Conservation (phyloP, 1,140 invertebrate species). For the Thereuonema tuberculata region DNA sequence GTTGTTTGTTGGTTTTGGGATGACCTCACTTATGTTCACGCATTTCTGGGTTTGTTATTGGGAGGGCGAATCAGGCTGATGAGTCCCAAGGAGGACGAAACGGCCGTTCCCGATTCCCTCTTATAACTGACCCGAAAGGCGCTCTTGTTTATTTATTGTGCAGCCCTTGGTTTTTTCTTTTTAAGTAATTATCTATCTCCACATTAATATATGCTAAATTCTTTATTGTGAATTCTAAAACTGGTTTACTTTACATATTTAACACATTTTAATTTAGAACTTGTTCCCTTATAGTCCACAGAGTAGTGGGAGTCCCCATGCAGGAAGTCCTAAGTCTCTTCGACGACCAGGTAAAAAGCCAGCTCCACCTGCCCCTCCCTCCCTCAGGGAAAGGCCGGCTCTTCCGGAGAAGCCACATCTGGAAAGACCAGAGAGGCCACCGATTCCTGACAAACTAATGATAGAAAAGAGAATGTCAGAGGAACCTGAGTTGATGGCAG, state of each 20-base stretch:
- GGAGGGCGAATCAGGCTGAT: too few species aligned
- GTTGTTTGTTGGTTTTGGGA: too few species aligned
- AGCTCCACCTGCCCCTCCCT: neutral
- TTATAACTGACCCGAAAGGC: too few species aligned
- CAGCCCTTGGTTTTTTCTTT: too few species aligned
- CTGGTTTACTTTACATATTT: neutral
- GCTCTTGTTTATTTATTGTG: too few species aligned
- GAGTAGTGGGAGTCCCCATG: neutral
- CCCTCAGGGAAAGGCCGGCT: neutral
- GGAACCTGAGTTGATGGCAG: neutral
- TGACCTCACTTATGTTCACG: too few species aligned
- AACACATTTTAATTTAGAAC: neutral
- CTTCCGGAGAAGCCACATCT: neutral
- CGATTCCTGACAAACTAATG: neutral
- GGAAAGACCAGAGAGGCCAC: neutral
- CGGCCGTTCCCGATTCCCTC: too few species aligned
- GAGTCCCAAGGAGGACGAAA: too few species aligned
- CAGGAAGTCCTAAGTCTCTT: neutral
- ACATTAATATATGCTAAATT: too few species aligned
- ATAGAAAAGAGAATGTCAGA: neutral
- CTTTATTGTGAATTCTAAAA: too few species aligned
- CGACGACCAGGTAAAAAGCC: slow-evolving; percentile 2
- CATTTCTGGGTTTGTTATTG: too few species aligned
- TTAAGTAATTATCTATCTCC: too few species aligned
- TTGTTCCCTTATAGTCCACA: neutral